Evolutionary conservation across 2,113 vertebrate species (phyloP), one percentile per base, ranked within the genome.

Genomic region (Salvator merianae): DNA sequence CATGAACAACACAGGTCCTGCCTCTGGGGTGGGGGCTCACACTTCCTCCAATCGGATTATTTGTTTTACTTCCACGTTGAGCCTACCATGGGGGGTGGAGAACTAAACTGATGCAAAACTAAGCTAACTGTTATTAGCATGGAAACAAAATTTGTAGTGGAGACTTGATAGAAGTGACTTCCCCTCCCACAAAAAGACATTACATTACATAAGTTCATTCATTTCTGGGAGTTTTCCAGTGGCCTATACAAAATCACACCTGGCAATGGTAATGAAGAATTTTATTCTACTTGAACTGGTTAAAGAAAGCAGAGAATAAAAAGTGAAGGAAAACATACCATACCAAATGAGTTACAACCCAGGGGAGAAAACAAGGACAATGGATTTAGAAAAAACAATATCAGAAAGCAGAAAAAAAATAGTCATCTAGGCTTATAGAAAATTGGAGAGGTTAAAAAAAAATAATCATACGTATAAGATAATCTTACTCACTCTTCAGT

Each of bases 241-340:
- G n/a, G 68, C 76, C 30, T 84, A 87, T 59, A 32, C 9, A 86
- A 62, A 80, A 73, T 26, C 43, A 1, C 28, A 34, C 62, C 22
- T 77, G 2, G 38, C 63, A 88, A 59, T 89, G 81, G 73, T 72
- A 65, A 65, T 82, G 40, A 71, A 50, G n/a, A 62, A 79, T 32
- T 63, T 90, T 32, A 34, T 84, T 86, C 88, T 88, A 82, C 90
- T 88, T 59, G 6, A 69, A 13, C 38, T 34, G 82, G 77, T 82
- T 80, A 87, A 87, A 77, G 20, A 87, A 77, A 76, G 50, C 30
- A 26, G 50, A 86, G 43, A 24, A 82, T 20, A n/a, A 70, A 28
- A 70, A 73, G 68, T 77, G 62, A 40, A 68, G 85, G 68, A 47
- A 73, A 3, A 83, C 30, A 84, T 28, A n/a, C 0, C 0, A 43